Evolutionary conservation across 1,140 invertebrate species (phyloP).

Genomic region (Kradibia gibbosae): DNA sequence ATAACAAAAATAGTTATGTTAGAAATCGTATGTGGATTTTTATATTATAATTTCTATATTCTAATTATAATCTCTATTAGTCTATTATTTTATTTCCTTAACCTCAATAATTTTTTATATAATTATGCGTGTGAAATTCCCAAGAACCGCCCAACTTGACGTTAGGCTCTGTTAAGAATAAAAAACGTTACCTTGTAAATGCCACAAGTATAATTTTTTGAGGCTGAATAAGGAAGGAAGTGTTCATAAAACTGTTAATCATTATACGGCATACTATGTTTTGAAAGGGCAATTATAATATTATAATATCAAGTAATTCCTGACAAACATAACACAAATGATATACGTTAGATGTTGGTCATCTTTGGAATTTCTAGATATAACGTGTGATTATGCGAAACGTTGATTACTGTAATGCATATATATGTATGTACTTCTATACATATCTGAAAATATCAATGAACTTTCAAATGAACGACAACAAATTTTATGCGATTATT

Average conservation of each 20-base stretch:
- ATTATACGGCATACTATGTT: not conserved
- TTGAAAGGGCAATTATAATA: too few relatives aligned
- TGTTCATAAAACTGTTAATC: not conserved
- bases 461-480: not conserved
- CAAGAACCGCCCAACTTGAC: not conserved
- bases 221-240: not conserved
- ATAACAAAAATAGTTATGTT: not conserved
- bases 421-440: not conserved
- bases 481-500: not conserved
- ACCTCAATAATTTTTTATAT: conserved; percentile 37
- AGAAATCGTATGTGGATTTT: not conserved
- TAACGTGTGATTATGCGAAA: not conserved
- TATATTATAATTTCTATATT: too few relatives aligned
- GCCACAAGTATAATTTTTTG: not conserved
- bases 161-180: conserved; percentile 8
- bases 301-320: too few relatives aligned
- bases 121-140: conserved; percentile 41
- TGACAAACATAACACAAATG: not conserved
- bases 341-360: not conserved
- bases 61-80: too few relatives aligned
- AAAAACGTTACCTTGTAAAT: conserved; percentile 1
- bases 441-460: not conserved
- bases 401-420: not conserved
- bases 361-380: conserved; percentile 19
- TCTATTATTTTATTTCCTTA: too few relatives aligned